phyloP scores from a whole-genome alignment of 2,797 vertebrate genomes.

The Rachycentron canadum region DNA sequence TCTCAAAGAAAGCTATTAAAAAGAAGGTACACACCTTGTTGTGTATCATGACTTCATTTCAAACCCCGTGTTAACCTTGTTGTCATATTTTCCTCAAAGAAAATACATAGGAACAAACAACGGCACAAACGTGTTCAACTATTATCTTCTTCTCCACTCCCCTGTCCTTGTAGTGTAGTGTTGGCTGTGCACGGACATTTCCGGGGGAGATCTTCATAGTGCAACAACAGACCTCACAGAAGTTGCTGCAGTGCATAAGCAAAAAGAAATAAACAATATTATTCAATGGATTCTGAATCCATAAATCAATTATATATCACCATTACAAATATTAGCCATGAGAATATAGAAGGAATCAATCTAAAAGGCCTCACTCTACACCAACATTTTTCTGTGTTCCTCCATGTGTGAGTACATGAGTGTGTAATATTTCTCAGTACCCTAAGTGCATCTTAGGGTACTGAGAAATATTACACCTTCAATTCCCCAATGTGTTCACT shows the following conservation, averaged over 20 bases:
- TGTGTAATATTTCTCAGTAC: background rate
- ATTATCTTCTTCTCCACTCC: too few species aligned
- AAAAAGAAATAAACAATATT: background rate
- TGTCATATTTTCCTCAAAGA: too few species aligned
- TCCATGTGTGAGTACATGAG: background rate
- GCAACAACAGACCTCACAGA: background rate
- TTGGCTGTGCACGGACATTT: background rate
- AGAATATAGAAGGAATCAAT: background rate
- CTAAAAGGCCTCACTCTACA: background rate
- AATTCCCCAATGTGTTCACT: conserved; percentile 3
- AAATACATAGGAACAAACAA: too few species aligned
- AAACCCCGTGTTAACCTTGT: too few species aligned
- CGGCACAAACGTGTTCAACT: too few species aligned
- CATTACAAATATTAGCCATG: background rate
- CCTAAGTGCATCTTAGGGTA: background rate
- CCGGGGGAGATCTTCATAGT: background rate
- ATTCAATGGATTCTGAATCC: background rate
- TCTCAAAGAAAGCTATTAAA: too few species aligned
- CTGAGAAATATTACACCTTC: too few species aligned
- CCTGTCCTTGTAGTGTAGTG: background rate
- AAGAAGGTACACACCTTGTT: too few species aligned
- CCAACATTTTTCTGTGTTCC: background rate
- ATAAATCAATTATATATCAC: background rate
- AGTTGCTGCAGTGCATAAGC: background rate
- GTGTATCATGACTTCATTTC: too few species aligned